Base-by-base conservation (phyloP, 2,113 vertebrate genomes). In the Amazona vittata region DNA sequence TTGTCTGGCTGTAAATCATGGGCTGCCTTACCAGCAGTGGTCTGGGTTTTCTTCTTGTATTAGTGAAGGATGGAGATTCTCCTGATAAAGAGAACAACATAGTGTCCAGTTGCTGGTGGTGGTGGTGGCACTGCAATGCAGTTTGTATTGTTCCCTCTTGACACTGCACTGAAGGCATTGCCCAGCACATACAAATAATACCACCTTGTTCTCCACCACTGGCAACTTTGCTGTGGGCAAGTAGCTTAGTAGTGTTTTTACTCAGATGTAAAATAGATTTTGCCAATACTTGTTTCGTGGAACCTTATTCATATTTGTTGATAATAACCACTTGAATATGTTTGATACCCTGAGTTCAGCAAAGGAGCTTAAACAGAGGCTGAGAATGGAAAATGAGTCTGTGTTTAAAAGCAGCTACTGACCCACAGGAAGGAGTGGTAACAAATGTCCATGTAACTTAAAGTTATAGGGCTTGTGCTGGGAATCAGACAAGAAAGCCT, bases 11-110 rank as follows among this genome's bases (percentile, higher is more conserved):
- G 46, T 13, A 24, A 10, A 24, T 43, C 41, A 0, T 1, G 43
- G 75, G 67, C 81, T 85, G 53, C 35, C 28, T 53, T 37, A 1
- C 2, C 46, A 24, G 65, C 41, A 2, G 26, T 2, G 20, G 1
- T 26, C 62, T 59, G 68, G 1, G 0, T 24, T 33, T 11, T 31
- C 57, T 17, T 57, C 29, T 5, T 3, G 25, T 0, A 1, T 11
- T 57, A 55, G 22, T 37, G 2, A 12, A 14, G 70, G 60, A 14
- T 29, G 37, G 31, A 24, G 68, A 21, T 14, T 37, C 16, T 55
- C 33, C 60, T 63, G 21, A 3, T 20, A 39, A 39, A 50, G 47
- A 17, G 50, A 62, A 19, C 74, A 68, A 9, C 20, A 3, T 8
- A 0, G 50, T 35, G 65, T 52, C 74, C 82, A 5, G 67, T 49